Evolutionary conservation across 2,797 vertebrate species (phyloP), one percentile per base, ranked within the genome.

Genomic region (Acipenser oxyrinchus): DNA sequence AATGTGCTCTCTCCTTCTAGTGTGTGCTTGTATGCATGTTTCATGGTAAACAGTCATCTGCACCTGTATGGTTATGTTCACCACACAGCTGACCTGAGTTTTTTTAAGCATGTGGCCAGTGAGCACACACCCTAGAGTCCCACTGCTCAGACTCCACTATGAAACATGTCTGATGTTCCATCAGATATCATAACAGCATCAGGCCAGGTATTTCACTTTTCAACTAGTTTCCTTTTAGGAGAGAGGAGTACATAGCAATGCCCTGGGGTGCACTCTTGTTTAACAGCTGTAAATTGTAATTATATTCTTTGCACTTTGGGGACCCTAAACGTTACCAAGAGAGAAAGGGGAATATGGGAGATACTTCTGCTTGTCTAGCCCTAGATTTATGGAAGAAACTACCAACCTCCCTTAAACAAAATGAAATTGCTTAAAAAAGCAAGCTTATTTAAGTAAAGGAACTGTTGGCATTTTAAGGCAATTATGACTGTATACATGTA

Each of bases 171-270:
- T 58, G 55, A 58, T 8, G 55, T 7, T 11, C 55, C 15, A 7
- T 7, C 10, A 58, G 55, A 11, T 13, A 7, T 58, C 12, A 58
- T 13, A 11, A 11, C 11, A 2, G 7, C 6, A 58, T n/a, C 10
- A n/a, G 15, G 55, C 55, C 55, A 58, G 55, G 12, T 58, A 58
- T 58, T 58, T 58, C 12, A 58, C 12, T 58, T 58, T 58, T 58
- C 55, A 58, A 58, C 12, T 58, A 58, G 10, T 58, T n/a, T 58
- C 15, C 7, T n/a, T 7, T n/a, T 58, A 58, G 55, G 55, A 58
- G 9, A 11, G 10, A 58, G 10, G 37, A 37, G 37, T 37, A 37
- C 37, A 37, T 37, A 37, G 5, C 5, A 37, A 37, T 37, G 37
- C 37, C 37, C 37, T 37, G 37, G 37, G 37, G 37, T 37, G 37